These are phyloP conservation scores for Drosophila nigromelanica DNA, from an alignment of 1,140 invertebrate genomes.

Conservation along the genomic window DNA sequence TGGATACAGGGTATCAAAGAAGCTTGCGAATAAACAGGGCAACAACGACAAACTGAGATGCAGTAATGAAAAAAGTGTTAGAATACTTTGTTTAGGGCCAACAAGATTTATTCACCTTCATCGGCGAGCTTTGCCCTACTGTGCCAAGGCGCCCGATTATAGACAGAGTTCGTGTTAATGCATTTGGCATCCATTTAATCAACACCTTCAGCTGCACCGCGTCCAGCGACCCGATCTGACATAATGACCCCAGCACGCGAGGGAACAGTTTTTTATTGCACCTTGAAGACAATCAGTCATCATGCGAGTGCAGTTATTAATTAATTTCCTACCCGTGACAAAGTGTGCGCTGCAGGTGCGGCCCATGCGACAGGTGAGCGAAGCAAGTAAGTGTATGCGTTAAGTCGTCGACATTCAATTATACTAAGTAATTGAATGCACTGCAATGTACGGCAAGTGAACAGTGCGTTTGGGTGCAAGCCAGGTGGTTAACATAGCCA, in stretches of 20 bases:
- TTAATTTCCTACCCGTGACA: constrained; percentile 38
- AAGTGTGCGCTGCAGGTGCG: constrained; percentile 22
- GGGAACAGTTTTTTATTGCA: constrained; percentile 38
- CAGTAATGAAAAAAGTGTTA: constrained; percentile 69
- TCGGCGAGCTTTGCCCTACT: not conserved
- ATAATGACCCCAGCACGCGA: constrained; percentile 9
- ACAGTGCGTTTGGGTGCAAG: constrained; percentile 13
- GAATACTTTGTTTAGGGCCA: constrained; percentile 62
- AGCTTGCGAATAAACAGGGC: constrained; percentile 24
- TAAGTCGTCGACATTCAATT: constrained; percentile 49
- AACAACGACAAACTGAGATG: constrained; percentile 6
- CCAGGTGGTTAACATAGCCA: constrained; percentile 30
- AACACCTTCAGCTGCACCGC: constrained; percentile 32
- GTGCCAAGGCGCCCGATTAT: constrained; percentile 5
- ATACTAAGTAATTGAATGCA: constrained; percentile 68
- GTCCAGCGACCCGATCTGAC: constrained; percentile 17
- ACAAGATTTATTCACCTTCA: constrained; percentile 62
- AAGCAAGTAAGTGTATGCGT: not conserved
- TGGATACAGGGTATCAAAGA: not conserved
- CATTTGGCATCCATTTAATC: constrained; percentile 40
- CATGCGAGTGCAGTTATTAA: constrained; percentile 42
- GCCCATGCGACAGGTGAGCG: not conserved
- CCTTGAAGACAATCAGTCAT: constrained; percentile 50
- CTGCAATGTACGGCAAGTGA: constrained; percentile 34
- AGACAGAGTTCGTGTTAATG: constrained; percentile 26